phyloP scores from a whole-genome alignment of 1,140 invertebrate genomes.

The Hycleus phaleratus region DNA sequence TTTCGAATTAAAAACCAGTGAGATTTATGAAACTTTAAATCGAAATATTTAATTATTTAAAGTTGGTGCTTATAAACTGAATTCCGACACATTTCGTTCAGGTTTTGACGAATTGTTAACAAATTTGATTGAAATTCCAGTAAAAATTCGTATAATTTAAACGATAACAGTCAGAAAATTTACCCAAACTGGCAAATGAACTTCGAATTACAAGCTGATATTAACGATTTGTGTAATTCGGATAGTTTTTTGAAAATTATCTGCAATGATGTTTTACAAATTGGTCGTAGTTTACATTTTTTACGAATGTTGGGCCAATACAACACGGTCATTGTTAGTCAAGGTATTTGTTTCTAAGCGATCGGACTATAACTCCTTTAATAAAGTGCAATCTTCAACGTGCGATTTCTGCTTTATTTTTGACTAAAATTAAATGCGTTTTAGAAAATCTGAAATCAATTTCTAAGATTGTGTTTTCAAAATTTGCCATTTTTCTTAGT shows the following conservation, averaged over 20 bases:
- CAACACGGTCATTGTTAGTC: constrained; percentile 19
- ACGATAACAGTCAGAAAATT: neutral
- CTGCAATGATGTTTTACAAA: constrained; percentile 27
- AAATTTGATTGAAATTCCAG: neutral
- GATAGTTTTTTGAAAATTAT: constrained; percentile 31
- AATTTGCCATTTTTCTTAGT: no score
- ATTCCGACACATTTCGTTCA: no score
- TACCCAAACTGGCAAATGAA: constrained; percentile 14
- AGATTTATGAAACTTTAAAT: no score
- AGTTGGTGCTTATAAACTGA: no score
- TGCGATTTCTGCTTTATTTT: no score
- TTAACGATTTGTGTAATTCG: constrained; percentile 11
- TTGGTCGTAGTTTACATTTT: constrained; percentile 34
- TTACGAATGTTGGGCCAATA: constrained; percentile 30
- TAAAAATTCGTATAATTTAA: neutral
- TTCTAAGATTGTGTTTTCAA: no score
- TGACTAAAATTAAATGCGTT: no score
- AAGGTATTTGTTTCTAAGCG: constrained; percentile 13
- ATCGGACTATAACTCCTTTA: neutral
- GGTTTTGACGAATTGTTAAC: no score
- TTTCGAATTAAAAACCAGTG: no score
- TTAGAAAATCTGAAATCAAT: no score
- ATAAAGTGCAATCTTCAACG: no score
- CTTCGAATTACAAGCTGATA: constrained; percentile 12
- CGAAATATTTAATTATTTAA: no score